A percentile compares a stretch with the other conserved stretches of the same genome.
phyloP scores from a whole-genome alignment of 2,113 vertebrate species.

The Sylvilagus bachmani region DNA sequence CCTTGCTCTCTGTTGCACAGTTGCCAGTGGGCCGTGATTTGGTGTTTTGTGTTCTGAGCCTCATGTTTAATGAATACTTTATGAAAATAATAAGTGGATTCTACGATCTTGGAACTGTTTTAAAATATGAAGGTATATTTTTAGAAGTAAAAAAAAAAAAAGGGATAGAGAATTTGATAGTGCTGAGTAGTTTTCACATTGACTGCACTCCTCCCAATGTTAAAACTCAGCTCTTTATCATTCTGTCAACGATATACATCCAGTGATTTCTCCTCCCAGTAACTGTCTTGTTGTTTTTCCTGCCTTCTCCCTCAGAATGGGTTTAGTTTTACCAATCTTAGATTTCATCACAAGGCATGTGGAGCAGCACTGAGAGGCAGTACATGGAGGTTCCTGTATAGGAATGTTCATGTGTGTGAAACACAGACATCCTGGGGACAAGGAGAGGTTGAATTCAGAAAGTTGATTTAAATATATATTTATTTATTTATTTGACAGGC shows the following conservation, averaged over 20 bases:
- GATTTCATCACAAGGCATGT: neutral
- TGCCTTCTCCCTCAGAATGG: neutral
- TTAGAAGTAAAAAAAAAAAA: neutral
- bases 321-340: neutral
- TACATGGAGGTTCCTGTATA: neutral
- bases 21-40: neutral
- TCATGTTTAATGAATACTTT: conserved; percentile 2
- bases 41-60: neutral
- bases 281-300: neutral
- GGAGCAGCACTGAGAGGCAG: neutral
- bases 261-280: neutral
- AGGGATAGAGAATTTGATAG: neutral
- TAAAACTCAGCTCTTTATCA: conserved; percentile 5
- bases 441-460: neutral
- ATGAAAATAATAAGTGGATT: neutral
- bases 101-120: neutral
- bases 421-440: neutral
- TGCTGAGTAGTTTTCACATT: neutral
- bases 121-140: neutral
- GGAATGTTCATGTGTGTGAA: neutral
- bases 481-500: too few relatives aligned
- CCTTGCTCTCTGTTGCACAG: neutral
- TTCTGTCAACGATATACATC: neutral
- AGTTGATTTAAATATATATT: conserved; percentile 53
- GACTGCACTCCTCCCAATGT: neutral